Conservation (phyloP, 2,888 invertebrate genomes). For the Lamellibrachia satsuma region DNA sequence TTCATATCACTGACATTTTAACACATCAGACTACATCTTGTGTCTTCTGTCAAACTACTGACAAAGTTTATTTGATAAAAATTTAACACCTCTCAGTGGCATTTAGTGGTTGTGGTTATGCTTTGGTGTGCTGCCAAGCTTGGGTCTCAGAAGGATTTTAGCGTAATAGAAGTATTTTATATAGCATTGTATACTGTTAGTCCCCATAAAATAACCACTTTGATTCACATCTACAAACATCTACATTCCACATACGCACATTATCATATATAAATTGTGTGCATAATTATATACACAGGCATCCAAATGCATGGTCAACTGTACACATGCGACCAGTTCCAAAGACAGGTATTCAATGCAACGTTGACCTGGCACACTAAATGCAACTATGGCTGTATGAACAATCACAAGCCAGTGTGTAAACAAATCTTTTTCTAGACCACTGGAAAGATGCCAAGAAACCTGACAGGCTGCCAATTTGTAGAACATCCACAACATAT, state of each 20-base stretch:
- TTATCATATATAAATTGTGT: neutral
- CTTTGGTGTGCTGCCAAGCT: no score
- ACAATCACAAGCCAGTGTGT: neutral
- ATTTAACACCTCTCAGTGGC: no score
- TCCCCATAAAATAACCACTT: neutral
- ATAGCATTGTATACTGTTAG: no score
- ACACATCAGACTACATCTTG: no score
- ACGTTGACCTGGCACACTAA: neutral
- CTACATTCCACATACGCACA: neutral
- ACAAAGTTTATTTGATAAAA: no score
- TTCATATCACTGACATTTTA: no score
- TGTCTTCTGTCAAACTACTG: no score
- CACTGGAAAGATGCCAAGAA: neutral
- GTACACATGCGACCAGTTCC: neutral
- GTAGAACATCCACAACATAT: neutral
- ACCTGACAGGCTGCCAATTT: neutral
- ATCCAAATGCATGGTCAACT: neutral
- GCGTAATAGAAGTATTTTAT: no score
- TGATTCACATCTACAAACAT: neutral
- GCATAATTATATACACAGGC: neutral
- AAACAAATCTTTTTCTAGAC: neutral
- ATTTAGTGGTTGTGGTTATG: no score
- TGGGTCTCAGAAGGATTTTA: no score
- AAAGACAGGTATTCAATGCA: neutral
- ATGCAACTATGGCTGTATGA: neutral